Evolutionary conservation across 2,797 vertebrate species (phyloP).

Genomic region (Clamator glandarius): DNA sequence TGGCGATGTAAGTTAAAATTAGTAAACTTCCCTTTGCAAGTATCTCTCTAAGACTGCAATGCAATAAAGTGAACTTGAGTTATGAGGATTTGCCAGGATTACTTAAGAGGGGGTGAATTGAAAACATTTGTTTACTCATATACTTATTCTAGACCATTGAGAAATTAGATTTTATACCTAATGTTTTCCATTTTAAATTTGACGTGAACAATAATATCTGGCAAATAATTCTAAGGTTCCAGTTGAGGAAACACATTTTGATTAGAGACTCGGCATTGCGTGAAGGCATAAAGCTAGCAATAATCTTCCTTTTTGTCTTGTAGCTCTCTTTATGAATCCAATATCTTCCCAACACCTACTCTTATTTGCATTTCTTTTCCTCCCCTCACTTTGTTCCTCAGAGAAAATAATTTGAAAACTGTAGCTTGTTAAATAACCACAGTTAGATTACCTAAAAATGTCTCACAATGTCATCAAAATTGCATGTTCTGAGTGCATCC

Average conservation of each 20-base stretch:
- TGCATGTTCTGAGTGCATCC: accelerated
- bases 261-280: conserved; percentile 6
- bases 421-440: background rate
- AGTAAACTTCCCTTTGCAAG: background rate
- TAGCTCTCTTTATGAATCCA: background rate
- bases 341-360: background rate
- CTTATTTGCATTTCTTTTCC: background rate
- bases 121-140: background rate
- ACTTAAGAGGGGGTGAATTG: background rate
- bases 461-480: background rate
- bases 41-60: background rate
- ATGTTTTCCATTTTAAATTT: background rate
- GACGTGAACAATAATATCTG: conserved; percentile 8
- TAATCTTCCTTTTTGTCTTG: background rate
- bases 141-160: background rate
- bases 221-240: conserved; percentile 21
- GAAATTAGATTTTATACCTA: conserved; percentile 14
- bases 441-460: conserved; percentile 17
- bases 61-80: conserved; percentile 14
- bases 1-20: background rate
- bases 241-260: conserved; percentile 1
- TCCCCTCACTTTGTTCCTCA: background rate
- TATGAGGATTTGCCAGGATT: background rate
- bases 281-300: background rate
- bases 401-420: background rate